phyloP scores from a whole-genome alignment of 2,888 invertebrate genomes.

The Mythimna impura region DNA sequence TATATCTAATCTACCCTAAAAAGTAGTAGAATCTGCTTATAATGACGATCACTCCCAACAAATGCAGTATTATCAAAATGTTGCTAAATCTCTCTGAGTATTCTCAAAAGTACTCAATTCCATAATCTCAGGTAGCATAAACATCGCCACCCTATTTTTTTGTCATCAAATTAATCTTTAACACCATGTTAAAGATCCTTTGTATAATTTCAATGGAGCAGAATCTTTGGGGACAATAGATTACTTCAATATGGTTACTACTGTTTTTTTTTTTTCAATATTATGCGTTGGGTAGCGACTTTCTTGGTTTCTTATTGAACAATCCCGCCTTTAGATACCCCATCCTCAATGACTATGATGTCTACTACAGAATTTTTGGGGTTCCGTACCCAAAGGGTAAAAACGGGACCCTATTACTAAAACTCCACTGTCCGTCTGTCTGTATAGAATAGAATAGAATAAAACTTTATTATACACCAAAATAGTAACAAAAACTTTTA shows the following conservation, averaged over 20 bases:
- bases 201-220: constrained; percentile 26
- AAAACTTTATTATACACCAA: too few relatives aligned
- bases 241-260: constrained; percentile 17
- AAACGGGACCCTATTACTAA: background rate
- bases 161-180: constrained; percentile 42
- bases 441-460: too few relatives aligned
- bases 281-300: background rate
- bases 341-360: background rate
- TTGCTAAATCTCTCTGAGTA: too few relatives aligned
- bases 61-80: background rate
- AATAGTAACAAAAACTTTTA: too few relatives aligned
- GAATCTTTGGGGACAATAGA: constrained; percentile 14
- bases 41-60: too few relatives aligned
- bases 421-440: background rate
- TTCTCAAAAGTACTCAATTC: constrained; percentile 32
- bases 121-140: constrained; percentile 41
- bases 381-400: too few relatives aligned
- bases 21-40: too few relatives aligned
- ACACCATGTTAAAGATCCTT: constrained; percentile 18
- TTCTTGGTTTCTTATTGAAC: constrained; percentile 13
- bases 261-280: background rate
- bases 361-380: too few relatives aligned
- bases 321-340: constrained; percentile 14
- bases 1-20: too few relatives aligned
- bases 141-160: constrained; percentile 31